Conservation (phyloP, 2,888 invertebrate genomes). For the Chrysolina americana region DNA sequence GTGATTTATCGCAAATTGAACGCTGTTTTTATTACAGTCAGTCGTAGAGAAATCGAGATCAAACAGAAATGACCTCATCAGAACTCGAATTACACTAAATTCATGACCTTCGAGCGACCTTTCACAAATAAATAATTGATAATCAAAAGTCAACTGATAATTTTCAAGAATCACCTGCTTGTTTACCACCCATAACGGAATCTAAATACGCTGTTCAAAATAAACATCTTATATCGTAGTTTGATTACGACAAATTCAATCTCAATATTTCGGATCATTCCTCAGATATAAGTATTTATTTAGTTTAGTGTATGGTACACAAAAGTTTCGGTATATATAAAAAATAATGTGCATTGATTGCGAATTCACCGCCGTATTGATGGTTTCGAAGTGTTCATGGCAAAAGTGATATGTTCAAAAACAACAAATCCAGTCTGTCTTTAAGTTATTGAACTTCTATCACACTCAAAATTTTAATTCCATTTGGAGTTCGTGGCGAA, state of each 20-base stretch:
- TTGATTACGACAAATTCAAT: not conserved
- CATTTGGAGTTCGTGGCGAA: too few species aligned
- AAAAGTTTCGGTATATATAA: too few species aligned
- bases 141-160: not conserved
- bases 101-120: constrained; percentile 1
- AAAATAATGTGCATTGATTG: too few species aligned
- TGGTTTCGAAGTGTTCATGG: too few species aligned
- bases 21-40: constrained; percentile 10
- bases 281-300: too few species aligned
- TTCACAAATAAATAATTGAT: not conserved
- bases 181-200: not conserved
- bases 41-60: constrained; percentile 17
- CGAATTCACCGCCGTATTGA: too few species aligned
- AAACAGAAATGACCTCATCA: constrained; percentile 9
- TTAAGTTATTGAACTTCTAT: too few species aligned
- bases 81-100: not conserved
- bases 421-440: too few species aligned
- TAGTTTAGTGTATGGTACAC: too few species aligned
- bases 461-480: too few species aligned
- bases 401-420: too few species aligned
- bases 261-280: not conserved
- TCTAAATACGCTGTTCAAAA: not conserved
- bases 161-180: constrained; percentile 2
- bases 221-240: not conserved
- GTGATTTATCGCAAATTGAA: constrained; percentile 17